phyloP scores from a whole-genome alignment of 2,113 vertebrate species.

The Antigone vipio region DNA sequence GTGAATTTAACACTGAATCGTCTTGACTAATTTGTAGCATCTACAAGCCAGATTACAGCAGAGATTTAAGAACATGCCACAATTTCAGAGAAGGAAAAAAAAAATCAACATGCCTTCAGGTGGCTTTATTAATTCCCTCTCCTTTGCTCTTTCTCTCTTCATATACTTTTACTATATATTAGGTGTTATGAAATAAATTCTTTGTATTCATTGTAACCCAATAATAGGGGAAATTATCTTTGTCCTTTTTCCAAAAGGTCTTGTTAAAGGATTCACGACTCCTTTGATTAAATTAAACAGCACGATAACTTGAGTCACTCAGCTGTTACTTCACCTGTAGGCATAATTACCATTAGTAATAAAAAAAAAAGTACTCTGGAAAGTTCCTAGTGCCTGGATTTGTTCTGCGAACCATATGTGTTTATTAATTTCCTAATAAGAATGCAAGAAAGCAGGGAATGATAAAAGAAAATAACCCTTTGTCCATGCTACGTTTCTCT shows the following conservation, averaged over 20 bases:
- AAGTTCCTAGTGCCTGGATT: not conserved
- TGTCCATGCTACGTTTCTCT: not conserved
- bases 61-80: not conserved
- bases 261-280: constrained; percentile 28
- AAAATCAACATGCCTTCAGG: not conserved
- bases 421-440: constrained; percentile 37
- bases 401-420: not conserved
- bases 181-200: not conserved
- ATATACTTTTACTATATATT: not conserved
- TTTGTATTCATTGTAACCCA: not conserved
- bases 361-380: not conserved
- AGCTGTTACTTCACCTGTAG: constrained; percentile 37
- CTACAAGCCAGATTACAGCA: not conserved
- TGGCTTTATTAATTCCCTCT: not conserved
- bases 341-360: constrained; percentile 30
- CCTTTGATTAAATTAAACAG: constrained; percentile 50
- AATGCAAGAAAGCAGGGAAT: constrained; percentile 6
- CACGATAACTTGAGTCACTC: constrained; percentile 3
- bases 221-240: not conserved
- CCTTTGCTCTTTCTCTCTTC: not conserved
- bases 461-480: not conserved
- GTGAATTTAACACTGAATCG: not conserved
- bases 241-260: constrained; percentile 12
- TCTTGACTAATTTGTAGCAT: not conserved
- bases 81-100: not conserved